These are phyloP conservation scores for Drosophila lutescens DNA, from an alignment of 2,888 invertebrate genomes.

Conservation along the genomic window DNA sequence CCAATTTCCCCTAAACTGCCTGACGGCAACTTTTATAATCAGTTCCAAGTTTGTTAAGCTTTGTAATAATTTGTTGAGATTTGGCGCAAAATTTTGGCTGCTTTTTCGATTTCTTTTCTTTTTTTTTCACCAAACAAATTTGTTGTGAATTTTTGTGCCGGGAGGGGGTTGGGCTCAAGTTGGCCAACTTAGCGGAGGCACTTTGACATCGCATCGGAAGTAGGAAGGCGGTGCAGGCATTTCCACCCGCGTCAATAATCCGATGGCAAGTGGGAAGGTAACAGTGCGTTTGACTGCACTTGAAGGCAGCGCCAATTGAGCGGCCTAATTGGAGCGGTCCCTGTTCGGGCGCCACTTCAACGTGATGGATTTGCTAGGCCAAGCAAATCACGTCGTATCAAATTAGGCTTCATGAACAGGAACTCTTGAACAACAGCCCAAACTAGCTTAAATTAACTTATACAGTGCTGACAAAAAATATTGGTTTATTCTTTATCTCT, in stretches of 20 bases:
- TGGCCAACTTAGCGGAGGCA: constrained; percentile 34
- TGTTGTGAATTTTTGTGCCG: constrained; percentile 25
- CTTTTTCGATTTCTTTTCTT: constrained; percentile 8
- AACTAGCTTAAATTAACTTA: too few relatives aligned
- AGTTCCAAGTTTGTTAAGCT: constrained; percentile 76
- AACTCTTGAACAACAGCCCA: neutral
- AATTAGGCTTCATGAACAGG: constrained; percentile 18
- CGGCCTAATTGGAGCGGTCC: constrained; percentile 30
- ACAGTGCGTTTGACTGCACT: constrained; percentile 33
- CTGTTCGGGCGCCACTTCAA: constrained; percentile 25
- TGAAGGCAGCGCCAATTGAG: constrained; percentile 15
- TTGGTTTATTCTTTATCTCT: too few relatives aligned
- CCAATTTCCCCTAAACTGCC: constrained; percentile 24
- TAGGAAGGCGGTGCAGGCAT: constrained; percentile 17
- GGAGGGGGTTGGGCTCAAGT: constrained; percentile 11
- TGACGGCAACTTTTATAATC: constrained; percentile 72
- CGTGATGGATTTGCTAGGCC: neutral
- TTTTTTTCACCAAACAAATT: constrained; percentile 25
- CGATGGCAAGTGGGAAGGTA: constrained; percentile 33
- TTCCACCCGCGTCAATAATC: constrained; percentile 56
- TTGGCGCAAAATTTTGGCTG: constrained; percentile 68
- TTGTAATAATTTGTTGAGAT: constrained; percentile 75
- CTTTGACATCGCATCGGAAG: constrained; percentile 26
- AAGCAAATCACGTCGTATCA: constrained; percentile 23
- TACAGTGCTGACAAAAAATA: too few relatives aligned